A percentile compares a stretch with the other conserved stretches of the same genome.
These are phyloP conservation scores for Cynocephalus volans DNA, from an alignment of 2,113 vertebrate genomes.

Conservation along the genomic window DNA sequence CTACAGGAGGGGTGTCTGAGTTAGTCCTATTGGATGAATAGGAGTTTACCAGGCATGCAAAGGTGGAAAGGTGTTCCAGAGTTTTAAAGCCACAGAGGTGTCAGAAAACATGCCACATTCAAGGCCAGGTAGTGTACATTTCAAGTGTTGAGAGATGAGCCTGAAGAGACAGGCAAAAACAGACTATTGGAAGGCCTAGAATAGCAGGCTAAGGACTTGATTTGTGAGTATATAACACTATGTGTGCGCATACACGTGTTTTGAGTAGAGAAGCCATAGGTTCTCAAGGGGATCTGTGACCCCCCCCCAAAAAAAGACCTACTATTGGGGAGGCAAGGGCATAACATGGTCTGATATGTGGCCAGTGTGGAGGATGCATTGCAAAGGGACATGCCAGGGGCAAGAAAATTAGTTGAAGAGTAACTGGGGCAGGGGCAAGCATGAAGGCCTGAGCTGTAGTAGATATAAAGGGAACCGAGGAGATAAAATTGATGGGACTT, in stretches of 20 bases:
- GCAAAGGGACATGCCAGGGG: background rate
- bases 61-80: background rate
- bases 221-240: background rate
- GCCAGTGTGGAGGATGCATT: background rate
- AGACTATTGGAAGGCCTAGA: background rate
- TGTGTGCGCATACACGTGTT: no score
- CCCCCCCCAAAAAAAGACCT: background rate
- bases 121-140: background rate
- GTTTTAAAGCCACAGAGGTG: background rate
- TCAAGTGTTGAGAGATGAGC: background rate
- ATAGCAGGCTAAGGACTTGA: background rate
- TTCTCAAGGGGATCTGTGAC: background rate
- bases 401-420: background rate
- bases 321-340: background rate
- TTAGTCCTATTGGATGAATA: background rate
- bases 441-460: background rate
- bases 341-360: background rate
- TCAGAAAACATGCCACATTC: constrained; percentile 26
- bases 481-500: background rate
- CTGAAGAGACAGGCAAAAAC: constrained; percentile 19
- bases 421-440: background rate
- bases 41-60: background rate
- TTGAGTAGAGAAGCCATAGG: background rate
- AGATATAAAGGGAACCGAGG: background rate
- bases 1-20: background rate